phyloP scores from a whole-genome alignment of 2,888 invertebrate genomes.

The Torymus tubicola region DNA sequence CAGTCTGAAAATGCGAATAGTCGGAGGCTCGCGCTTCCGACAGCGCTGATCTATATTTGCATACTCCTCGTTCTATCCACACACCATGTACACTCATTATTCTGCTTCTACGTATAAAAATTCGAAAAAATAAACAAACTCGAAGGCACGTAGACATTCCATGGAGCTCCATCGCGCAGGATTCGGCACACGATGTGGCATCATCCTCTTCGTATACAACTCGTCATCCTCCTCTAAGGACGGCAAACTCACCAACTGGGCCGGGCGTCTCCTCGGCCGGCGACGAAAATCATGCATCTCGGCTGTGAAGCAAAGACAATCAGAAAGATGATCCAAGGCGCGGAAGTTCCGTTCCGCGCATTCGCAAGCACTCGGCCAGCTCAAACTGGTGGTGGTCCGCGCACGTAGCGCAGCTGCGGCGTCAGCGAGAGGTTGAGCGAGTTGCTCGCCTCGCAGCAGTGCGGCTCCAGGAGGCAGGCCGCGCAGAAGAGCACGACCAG shows the following conservation, averaged over 20 bases:
- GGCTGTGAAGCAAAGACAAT: background rate
- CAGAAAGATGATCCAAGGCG: background rate
- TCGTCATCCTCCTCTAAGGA: too few species aligned
- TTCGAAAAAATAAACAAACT: slow-evolving; percentile 12
- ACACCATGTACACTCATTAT: slow-evolving; percentile 28
- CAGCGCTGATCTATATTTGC: too few species aligned
- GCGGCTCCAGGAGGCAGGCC: slow-evolving; percentile 85
- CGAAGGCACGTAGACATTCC: slow-evolving; percentile 47
- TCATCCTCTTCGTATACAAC: too few species aligned
- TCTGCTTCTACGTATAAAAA: slow-evolving; percentile 17
- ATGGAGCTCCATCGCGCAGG: slow-evolving; percentile 22
- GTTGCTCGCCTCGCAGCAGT: slow-evolving; percentile 88
- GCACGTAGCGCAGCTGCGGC: slow-evolving; percentile 89
- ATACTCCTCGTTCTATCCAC: too few species aligned
- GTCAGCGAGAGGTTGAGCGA: slow-evolving; percentile 85
- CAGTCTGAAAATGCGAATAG: slow-evolving; percentile 53
- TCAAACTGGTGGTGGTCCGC: slow-evolving; percentile 89
- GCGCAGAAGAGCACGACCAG: slow-evolving; percentile 85
- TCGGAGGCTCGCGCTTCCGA: background rate
- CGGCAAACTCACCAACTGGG: too few species aligned
- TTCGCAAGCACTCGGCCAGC: background rate
- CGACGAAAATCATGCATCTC: background rate
- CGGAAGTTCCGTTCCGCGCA: background rate
- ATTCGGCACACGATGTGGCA: background rate
- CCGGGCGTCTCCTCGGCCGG: background rate